Evolutionary conservation across 2,888 invertebrate genomes (phyloP).

Genomic region (Cynaeus angustus): DNA sequence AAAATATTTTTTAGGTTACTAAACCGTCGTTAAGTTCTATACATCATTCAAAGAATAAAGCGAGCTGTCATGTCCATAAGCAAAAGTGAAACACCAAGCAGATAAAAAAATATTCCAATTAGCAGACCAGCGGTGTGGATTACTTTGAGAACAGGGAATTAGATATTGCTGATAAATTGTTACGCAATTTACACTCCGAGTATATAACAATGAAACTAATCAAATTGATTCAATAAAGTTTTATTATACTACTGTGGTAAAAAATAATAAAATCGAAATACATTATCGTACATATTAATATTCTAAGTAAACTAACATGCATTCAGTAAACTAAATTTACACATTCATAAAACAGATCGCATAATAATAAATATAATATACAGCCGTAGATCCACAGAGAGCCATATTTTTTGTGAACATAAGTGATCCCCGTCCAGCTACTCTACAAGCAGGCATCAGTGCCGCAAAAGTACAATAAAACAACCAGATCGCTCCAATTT

Average conservation of each 20-base stretch:
- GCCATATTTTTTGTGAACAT: constrained; percentile 66
- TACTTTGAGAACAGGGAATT: too few species aligned
- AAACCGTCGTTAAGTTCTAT: too few species aligned
- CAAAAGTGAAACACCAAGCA: too few species aligned
- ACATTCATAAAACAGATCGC: constrained; percentile 69
- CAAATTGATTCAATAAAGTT: constrained; percentile 58
- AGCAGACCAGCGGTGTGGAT: too few species aligned
- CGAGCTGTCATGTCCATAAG: too few species aligned
- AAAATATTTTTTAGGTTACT: too few species aligned
- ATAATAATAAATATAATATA: constrained; percentile 70
- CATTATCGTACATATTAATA: constrained; percentile 71
- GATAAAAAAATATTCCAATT: too few species aligned
- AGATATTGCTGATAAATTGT: too few species aligned
- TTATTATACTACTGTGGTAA: constrained; percentile 70
- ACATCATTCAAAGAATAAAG: too few species aligned
- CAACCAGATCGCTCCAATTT: constrained; percentile 51
- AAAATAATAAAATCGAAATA: constrained; percentile 72
- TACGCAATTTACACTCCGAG: too few species aligned
- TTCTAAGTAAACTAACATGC: constrained; percentile 69
- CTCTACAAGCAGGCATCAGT: constrained; percentile 66
- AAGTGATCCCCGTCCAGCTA: constrained; percentile 74
- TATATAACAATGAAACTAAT: too few species aligned
- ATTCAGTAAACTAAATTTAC: constrained; percentile 69
- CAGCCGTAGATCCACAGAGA: constrained; percentile 70
- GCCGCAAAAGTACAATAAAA: constrained; percentile 54